phyloP scores from a whole-genome alignment of 2,797 vertebrate genomes.

The Anomalospiza imberbis region DNA sequence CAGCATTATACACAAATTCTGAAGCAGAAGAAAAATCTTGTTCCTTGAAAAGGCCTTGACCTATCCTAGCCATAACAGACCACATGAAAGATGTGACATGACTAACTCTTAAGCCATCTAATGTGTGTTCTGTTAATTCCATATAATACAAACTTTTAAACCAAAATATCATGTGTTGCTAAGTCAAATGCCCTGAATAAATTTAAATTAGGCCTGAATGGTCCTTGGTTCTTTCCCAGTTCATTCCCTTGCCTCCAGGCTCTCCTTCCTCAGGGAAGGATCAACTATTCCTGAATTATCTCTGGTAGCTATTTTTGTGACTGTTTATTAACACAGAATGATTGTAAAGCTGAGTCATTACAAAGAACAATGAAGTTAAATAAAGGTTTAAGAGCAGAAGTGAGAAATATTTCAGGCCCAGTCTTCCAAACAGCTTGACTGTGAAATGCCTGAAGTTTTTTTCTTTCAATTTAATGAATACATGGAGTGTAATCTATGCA shows the following conservation, averaged over 20 bases:
- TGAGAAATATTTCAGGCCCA: not conserved
- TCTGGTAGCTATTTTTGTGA: not conserved
- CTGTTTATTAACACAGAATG: not conserved
- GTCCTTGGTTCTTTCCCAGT: not conserved
- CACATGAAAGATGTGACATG: not conserved
- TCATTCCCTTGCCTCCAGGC: not conserved
- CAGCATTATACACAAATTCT: not conserved
- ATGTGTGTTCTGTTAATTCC: not conserved
- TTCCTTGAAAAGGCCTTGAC: not conserved
- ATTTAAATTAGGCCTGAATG: not conserved
- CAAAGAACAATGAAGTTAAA: not conserved
- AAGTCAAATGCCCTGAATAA: not conserved
- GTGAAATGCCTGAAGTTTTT: not conserved
- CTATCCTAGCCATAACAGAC: not conserved
- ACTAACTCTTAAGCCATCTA: not conserved
- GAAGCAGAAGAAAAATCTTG: not conserved
- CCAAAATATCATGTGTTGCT: not conserved
- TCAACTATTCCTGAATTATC: not conserved
- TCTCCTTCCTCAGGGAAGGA: not conserved
- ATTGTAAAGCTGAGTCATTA: not conserved
- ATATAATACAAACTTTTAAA: not conserved
- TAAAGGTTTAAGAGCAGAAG: not conserved
- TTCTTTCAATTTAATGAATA: not conserved
- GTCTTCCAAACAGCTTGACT: not conserved
- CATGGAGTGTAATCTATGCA: not conserved